These are phyloP conservation scores for Drosophila nr. perissopoda DNA, from an alignment of 2,888 invertebrate species.

Conservation along the genomic window DNA sequence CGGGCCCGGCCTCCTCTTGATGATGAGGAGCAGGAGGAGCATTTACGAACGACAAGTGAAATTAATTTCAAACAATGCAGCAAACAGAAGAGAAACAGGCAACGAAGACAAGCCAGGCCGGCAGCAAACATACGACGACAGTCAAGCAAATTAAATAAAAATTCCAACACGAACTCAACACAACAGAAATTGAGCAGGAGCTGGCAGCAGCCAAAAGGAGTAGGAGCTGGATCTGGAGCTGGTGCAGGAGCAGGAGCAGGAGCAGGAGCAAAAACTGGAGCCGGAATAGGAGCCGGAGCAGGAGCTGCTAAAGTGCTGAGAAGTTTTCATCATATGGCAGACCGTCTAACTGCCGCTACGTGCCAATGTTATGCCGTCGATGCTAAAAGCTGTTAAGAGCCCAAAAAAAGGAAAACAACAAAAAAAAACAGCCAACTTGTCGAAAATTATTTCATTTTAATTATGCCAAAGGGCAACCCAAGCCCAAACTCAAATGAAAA, in stretches of 20 bases:
- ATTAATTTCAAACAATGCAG: constrained; percentile 81
- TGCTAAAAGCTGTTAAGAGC: constrained; percentile 58
- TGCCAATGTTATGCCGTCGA: constrained; percentile 42
- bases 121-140: constrained; percentile 52
- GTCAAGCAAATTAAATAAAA: constrained; percentile 75
- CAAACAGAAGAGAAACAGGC: constrained; percentile 66
- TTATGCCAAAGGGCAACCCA: constrained; percentile 71
- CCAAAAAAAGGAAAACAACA: neutral
- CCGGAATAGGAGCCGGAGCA: constrained; percentile 6
- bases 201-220: constrained; percentile 9
- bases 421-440: constrained; percentile 62
- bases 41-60: constrained; percentile 68
- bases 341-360: constrained; percentile 56
- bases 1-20: neutral
- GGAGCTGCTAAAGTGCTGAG: constrained; percentile 17
- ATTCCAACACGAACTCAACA: constrained; percentile 66
- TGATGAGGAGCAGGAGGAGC: constrained; percentile 14
- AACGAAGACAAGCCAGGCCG: constrained; percentile 24
- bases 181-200: constrained; percentile 40
- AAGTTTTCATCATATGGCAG: constrained; percentile 60
- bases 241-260: neutral
- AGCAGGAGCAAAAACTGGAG: constrained; percentile 2
- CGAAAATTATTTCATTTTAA: constrained; percentile 80
- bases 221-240: constrained; percentile 1
- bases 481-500: constrained; percentile 10